Conservation (phyloP, 2,113 vertebrate species). For the Brachypodius melanocephalos region DNA sequence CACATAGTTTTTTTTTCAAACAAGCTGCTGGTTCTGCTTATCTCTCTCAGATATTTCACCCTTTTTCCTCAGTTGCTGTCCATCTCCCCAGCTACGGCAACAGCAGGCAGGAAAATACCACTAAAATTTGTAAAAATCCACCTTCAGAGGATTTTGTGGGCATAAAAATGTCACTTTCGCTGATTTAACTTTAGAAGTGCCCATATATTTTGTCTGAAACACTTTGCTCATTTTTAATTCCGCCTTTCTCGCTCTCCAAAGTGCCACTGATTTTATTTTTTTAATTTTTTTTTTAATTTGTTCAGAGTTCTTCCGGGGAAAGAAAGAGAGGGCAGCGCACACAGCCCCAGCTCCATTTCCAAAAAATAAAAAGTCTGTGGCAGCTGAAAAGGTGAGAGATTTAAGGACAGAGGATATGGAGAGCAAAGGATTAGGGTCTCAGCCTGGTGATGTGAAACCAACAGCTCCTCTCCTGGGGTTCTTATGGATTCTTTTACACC, state of each 20-base stretch:
- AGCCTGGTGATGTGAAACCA: neutral
- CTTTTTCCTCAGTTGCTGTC: neutral
- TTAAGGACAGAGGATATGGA: neutral
- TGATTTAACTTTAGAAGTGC: neutral
- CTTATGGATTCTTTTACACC: neutral
- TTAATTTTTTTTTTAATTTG: neutral
- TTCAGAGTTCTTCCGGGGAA: neutral
- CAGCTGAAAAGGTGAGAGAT: neutral
- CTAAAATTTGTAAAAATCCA: neutral
- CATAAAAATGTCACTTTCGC: neutral
- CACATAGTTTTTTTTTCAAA: neutral
- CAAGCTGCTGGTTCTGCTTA: neutral
- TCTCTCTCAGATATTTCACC: neutral
- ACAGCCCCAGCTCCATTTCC: neutral
- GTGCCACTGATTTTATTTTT: neutral
- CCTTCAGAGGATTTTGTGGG: neutral
- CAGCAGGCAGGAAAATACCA: neutral
- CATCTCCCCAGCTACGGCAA: neutral
- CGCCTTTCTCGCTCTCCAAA: neutral
- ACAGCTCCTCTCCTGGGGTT: neutral
- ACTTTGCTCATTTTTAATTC: neutral
- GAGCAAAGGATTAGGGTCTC: neutral
- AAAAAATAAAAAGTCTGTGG: neutral
- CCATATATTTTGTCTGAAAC: neutral
- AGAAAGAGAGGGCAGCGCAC: neutral